Conservation (phyloP, 92 coral and sea anemone genomes). For the Scolanthus callimorphus region DNA sequence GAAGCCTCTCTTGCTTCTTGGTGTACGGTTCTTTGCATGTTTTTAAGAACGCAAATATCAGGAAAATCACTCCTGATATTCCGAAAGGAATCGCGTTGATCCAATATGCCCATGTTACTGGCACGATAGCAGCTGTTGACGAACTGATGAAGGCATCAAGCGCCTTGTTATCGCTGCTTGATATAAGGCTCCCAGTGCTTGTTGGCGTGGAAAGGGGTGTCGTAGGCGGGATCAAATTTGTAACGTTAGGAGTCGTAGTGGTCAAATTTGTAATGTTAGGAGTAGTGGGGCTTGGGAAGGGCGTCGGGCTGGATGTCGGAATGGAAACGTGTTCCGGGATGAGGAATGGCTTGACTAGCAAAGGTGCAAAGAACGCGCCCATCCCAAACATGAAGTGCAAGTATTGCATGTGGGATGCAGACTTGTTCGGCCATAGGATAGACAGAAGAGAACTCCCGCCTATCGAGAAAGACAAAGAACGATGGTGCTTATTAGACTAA, state of each 20-base stretch:
- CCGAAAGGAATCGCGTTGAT: slow-evolving; percentile 58
- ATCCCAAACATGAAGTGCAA: slow-evolving; percentile 85
- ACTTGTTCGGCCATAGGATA: slow-evolving; percentile 81
- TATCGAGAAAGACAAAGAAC: too few species aligned
- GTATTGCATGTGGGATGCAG: too few species aligned
- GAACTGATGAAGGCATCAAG: too few species aligned
- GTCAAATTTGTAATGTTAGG: too few species aligned
- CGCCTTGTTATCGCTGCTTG: background rate
- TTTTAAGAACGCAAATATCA: slow-evolving; percentile 39
- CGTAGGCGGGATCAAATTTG: background rate
- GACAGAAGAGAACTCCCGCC: too few species aligned
- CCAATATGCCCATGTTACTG: slow-evolving; percentile 82
- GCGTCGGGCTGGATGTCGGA: too few species aligned
- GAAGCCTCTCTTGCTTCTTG: slow-evolving; percentile 26
- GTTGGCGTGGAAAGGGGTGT: background rate
- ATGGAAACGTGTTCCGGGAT: too few species aligned
- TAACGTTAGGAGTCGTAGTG: background rate
- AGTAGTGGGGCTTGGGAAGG: too few species aligned
- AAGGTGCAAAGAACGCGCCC: slow-evolving; percentile 87
- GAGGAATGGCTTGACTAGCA: slow-evolving; percentile 75
- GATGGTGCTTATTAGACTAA: too few species aligned
- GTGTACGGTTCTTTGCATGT: slow-evolving; percentile 27
- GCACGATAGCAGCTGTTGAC: too few species aligned
- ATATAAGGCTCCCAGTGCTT: background rate
- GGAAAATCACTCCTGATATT: slow-evolving; percentile 55